These are phyloP conservation scores for Lordiphosa collinella DNA, from an alignment of 1,140 invertebrate genomes.

Conservation along the genomic window DNA sequence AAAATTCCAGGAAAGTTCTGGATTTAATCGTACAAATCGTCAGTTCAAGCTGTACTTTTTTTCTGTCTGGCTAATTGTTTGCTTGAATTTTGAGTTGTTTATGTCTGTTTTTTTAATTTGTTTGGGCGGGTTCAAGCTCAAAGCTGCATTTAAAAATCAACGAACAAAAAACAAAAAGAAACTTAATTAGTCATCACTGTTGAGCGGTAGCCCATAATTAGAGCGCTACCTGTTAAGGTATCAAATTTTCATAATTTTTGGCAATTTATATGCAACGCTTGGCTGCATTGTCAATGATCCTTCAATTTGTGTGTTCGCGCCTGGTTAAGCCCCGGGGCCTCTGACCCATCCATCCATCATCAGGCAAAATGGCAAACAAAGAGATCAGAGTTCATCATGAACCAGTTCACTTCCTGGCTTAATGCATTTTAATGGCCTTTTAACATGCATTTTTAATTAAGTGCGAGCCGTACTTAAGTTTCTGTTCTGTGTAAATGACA, in stretches of 20 bases:
- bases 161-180: no score
- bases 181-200: no score
- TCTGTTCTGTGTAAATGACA: conserved; percentile 24
- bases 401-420: conserved; percentile 54
- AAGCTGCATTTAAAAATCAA: not conserved
- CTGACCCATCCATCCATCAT: not conserved
- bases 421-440: conserved; percentile 50
- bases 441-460: conserved; percentile 74
- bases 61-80: no score
- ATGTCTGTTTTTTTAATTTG: no score
- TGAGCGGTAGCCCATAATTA: conserved; percentile 41
- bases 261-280: conserved; percentile 63
- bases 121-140: conserved; percentile 8
- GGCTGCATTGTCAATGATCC: conserved; percentile 37
- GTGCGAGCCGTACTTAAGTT: conserved; percentile 56
- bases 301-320: conserved; percentile 25
- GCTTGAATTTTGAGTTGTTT: no score
- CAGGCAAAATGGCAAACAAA: conserved; percentile 7
- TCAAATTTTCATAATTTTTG: conserved; percentile 52
- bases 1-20: no score
- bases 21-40: not conserved
- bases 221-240: conserved; percentile 50
- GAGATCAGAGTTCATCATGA: conserved; percentile 19
- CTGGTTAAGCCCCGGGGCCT: conserved; percentile 10
- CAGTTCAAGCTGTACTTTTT: no score